These are phyloP conservation scores for Drosophila histrio DNA, from an alignment of 2,888 invertebrate species.

Conservation along the genomic window DNA sequence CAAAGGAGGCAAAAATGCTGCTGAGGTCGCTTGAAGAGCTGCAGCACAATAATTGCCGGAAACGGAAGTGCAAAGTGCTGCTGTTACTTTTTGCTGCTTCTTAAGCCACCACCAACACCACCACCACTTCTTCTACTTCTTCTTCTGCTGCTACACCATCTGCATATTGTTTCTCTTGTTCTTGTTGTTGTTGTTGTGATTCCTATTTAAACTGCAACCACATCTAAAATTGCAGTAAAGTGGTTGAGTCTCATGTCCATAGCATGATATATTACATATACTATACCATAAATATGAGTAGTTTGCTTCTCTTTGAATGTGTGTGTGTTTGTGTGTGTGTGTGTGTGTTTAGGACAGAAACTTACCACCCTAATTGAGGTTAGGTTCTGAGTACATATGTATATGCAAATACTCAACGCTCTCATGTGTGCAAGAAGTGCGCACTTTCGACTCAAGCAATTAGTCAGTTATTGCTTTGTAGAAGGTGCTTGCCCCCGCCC, in stretches of 20 bases:
- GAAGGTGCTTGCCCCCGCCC: neutral
- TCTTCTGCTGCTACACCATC: neutral
- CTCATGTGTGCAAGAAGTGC: slow-evolving; percentile 42
- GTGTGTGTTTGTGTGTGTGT: neutral
- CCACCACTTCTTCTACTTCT: neutral
- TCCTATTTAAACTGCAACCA: slow-evolving; percentile 31
- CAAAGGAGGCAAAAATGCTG: slow-evolving; percentile 40
- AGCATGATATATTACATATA: slow-evolving; percentile 43
- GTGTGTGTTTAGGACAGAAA: neutral
- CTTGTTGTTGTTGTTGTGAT: slow-evolving; percentile 8
- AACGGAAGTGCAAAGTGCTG: slow-evolving; percentile 79
- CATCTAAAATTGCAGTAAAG: slow-evolving; percentile 58
- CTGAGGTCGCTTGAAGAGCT: slow-evolving; percentile 38
- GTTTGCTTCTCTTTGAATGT: neutral
- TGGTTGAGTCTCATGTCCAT: slow-evolving; percentile 49
- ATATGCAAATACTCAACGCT: slow-evolving; percentile 63
- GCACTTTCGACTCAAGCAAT: slow-evolving; percentile 68
- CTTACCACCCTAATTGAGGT: slow-evolving; percentile 48
- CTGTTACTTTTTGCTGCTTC: slow-evolving; percentile 45
- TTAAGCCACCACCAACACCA: neutral
- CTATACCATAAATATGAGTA: slow-evolving; percentile 36
- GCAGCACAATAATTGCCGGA: slow-evolving; percentile 71
- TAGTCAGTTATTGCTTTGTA: slow-evolving; percentile 72
- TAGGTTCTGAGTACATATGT: slow-evolving; percentile 16
- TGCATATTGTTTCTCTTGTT: neutral